Evolutionary conservation across 1,140 invertebrate genomes (phyloP), one percentile per base, ranked within the genome.

Genomic region (Gonioctena quinquepunctata): DNA sequence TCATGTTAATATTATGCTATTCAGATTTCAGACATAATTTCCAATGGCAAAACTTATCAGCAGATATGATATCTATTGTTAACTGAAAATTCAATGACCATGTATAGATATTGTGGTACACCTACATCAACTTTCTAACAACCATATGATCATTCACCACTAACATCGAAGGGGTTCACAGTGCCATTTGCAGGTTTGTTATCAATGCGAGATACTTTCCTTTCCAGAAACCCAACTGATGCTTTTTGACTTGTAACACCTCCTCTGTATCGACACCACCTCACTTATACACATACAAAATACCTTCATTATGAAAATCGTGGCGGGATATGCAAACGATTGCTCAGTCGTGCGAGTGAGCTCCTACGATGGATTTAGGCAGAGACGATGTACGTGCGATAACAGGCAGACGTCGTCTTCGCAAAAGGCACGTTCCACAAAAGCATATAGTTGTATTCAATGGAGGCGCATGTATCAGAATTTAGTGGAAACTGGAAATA

Each of bases 361-460:
- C 70, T 69, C 65, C 65, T 61, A 57, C 72, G 77, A 75, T 79
- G 79, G 79, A 80, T 80, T 80, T 80, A 73, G 72, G 75, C 65
- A 79, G 77, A 80, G 79, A 79, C 78, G 79, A 77, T 77, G 77
- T 75, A 80, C 79, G 79, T 80, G 79, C 73, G 79, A 80, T 80
- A 80, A 77, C 75, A 76, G 75, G 54, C 62, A 68, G 71, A 69
- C 74, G 52, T 64, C 77, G 72, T 69, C 69, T 74, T 56, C 59
- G 52, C 66, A 25, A 62, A 64, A 52, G 72, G 56, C 70, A 71
- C 66, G 74, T 75, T 75, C 66, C 62, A 68, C 52, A 56, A 52
- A 50, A 61, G 8, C 33, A 42, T n/a, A 42, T 42, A 13, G 33
- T 42, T n/a, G 33, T n/a, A 42, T 42, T 8, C 33, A 42, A 42